Evolutionary conservation across 2,888 invertebrate species (phyloP).

Genomic region (Melinaea marsaeus): DNA sequence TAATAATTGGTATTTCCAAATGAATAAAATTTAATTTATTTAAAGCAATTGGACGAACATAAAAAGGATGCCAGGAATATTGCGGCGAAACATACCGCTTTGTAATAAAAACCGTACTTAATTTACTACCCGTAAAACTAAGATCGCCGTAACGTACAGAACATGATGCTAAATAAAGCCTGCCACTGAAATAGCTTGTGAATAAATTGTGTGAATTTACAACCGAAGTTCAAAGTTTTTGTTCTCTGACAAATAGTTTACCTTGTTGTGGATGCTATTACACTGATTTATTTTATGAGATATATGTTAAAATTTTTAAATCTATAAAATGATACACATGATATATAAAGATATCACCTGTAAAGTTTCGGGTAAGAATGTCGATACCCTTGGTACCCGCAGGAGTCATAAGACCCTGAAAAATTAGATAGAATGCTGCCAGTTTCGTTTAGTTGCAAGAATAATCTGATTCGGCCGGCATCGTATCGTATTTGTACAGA

Average conservation of each 20-base stretch:
- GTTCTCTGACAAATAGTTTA: not conserved
- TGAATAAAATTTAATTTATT: slow-evolving; percentile 4
- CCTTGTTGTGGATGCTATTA: slow-evolving; percentile 13
- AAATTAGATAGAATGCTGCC: too few relatives aligned
- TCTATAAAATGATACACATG: not conserved
- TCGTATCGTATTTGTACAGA: too few relatives aligned
- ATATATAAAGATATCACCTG: too few relatives aligned
- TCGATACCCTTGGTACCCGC: too few relatives aligned
- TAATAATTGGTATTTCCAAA: not conserved
- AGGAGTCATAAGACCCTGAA: too few relatives aligned
- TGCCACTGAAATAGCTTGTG: slow-evolving; percentile 1
- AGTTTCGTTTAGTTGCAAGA: too few relatives aligned
- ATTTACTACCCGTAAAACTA: slow-evolving; percentile 30
- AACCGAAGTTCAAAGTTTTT: not conserved
- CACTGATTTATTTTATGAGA: too few relatives aligned
- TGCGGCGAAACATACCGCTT: slow-evolving; percentile 20
- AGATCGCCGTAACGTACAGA: slow-evolving; percentile 20
- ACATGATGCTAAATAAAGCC: slow-evolving; percentile 6
- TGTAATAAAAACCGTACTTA: slow-evolving; percentile 26
- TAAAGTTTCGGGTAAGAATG: too few relatives aligned
- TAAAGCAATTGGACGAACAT: slow-evolving; percentile 5
- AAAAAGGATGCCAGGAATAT: slow-evolving; percentile 1
- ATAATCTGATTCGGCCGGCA: too few relatives aligned
- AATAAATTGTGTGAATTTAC: slow-evolving; percentile 4
- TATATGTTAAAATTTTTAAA: not conserved